Evolutionary conservation across 2,113 vertebrate genomes (phyloP).

Genomic region (Elaphurus davidianus): DNA sequence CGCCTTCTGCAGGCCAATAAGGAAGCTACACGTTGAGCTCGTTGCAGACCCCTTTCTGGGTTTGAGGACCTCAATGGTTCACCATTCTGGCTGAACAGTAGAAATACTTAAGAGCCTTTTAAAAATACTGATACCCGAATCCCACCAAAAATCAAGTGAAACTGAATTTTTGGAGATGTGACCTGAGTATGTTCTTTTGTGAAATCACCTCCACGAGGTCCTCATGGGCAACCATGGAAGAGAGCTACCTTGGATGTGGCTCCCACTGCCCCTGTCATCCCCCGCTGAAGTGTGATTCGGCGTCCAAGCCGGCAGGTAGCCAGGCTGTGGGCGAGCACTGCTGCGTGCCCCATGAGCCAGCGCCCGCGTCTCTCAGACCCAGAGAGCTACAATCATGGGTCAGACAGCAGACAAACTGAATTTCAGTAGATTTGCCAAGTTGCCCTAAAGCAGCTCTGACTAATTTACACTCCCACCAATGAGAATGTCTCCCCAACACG

Average conservation of each 20-base stretch:
- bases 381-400: accelerated
- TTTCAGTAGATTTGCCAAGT: background rate
- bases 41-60: accelerated
- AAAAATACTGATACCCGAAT: background rate
- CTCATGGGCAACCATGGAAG: accelerated
- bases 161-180: background rate
- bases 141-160: accelerated
- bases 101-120: background rate
- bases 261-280: background rate
- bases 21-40: background rate
- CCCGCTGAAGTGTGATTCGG: accelerated
- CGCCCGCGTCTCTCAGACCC: accelerated
- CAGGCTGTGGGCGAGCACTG: accelerated
- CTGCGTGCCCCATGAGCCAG: accelerated
- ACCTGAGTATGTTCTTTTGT: too few species aligned
- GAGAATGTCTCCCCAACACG: background rate
- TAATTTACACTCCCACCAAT: background rate
- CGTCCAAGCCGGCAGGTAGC: accelerated
- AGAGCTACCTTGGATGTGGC: accelerated
- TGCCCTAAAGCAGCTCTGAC: background rate
- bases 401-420: background rate
- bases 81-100: accelerated
- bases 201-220: accelerated
- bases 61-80: background rate
- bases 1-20: background rate